Evolutionary conservation across 2,888 invertebrate species (phyloP), one percentile per base, ranked within the genome.

Genomic region (Trissoscelio sp.): DNA sequence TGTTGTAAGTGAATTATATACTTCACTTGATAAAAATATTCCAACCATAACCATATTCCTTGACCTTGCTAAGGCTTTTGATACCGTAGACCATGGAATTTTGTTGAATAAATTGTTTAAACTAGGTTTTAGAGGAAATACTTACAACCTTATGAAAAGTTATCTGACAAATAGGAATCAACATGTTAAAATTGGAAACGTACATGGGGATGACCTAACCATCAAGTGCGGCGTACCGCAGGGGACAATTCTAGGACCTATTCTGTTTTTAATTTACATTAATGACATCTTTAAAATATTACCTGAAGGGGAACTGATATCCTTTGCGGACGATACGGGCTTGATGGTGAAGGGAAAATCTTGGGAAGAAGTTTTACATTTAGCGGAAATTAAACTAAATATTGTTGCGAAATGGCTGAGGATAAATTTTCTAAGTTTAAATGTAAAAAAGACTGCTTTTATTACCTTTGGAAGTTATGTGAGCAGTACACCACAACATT

Each of bases 281-380:
- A 24, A 24, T 6, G 24, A 12, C 9, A 39, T 39, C 11, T 39
- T 12, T 9, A 39, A 31, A 24, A 24, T 24, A 3, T 6, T 24
- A 24, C 24, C 24, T 4, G 24, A 24, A 24, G 24, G 24, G 24
- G 6, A 24, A 24, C 6, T 24, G 6, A 24, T 48, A 3, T 42
- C 39, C 12, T 46, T 44, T 44, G 60, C 60, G 5, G 60, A 62
- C n/a, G 60, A 62, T 12, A 62, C 60, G 11, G 42, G n/a, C 5
- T 5, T 62, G 22, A 24, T 62, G 9, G n/a, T 44, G 2, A 28
- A 62, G 42, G 42, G 7, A 1, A 42, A 62, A 34, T 16, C 44
- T 18, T 62, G 60, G 60, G n/a, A 62, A 12, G 18, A 44, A 28
- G 44, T 22, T n/a, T n/a, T 53, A 12, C 2, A 4, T 1, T 6